Evolutionary conservation across 2,888 invertebrate genomes (phyloP).

Genomic region (Lithophane ornitopus): DNA sequence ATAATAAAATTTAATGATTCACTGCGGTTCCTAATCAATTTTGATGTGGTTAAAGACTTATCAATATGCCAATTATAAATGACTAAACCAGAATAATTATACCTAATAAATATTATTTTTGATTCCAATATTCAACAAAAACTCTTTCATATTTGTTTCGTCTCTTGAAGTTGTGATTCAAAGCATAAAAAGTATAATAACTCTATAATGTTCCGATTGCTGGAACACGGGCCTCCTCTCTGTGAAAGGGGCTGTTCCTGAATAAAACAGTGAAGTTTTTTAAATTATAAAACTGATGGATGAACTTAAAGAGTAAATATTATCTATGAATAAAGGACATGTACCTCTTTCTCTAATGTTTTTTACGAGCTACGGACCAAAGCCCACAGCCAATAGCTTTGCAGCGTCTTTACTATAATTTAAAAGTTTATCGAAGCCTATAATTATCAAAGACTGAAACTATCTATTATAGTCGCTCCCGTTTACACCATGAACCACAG

Average conservation of each 20-base stretch:
- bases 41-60: neutral
- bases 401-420: neutral
- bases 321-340: neutral
- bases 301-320: neutral
- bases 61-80: neutral
- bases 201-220: neutral
- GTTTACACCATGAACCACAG: conserved; percentile 49
- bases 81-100: neutral
- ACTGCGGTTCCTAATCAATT: neutral
- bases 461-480: conserved; percentile 63
- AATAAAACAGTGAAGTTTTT: too few species aligned
- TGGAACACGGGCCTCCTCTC: neutral
- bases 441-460: neutral
- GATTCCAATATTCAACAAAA: neutral
- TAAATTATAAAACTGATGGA: neutral
- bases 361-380: neutral
- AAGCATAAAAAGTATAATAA: neutral
- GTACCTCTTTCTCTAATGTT: neutral
- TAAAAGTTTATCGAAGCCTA: neutral
- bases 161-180: neutral
- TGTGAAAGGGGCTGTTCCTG: neutral
- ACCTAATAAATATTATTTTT: neutral
- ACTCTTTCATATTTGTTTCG: too few species aligned
- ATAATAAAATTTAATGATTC: neutral
- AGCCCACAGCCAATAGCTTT: neutral